A percentile compares a stretch with the other conserved stretches of the same genome.
phyloP scores from a whole-genome alignment of 2,888 invertebrate genomes.

The Nephrocerus scutellatus region DNA sequence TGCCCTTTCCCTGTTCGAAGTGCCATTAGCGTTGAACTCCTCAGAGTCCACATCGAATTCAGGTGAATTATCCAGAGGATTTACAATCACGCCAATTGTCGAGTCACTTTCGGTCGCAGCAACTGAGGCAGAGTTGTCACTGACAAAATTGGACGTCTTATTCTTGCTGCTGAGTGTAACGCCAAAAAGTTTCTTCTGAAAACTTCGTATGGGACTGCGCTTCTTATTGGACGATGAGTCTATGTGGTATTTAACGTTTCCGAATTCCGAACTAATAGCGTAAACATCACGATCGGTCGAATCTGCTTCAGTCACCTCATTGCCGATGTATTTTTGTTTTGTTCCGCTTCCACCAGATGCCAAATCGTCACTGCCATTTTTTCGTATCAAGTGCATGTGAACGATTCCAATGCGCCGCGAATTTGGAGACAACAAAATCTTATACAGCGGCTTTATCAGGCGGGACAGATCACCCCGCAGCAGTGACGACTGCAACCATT shows the following conservation, averaged over 20 bases:
- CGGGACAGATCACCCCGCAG: conserved; percentile 70
- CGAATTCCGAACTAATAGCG: conserved; percentile 75
- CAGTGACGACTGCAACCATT: conserved; percentile 69
- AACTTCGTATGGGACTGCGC: conserved; percentile 43
- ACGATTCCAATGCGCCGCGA: conserved; percentile 77
- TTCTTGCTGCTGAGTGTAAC: conserved; percentile 46
- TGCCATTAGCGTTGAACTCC: conserved; percentile 23
- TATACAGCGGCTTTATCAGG: conserved; percentile 68
- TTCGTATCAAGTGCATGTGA: conserved; percentile 57
- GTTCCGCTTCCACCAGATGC: conserved; percentile 30
- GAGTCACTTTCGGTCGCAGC: conserved; percentile 27
- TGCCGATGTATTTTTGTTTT: conserved; percentile 28
- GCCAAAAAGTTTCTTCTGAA: conserved; percentile 47
- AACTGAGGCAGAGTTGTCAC: conserved; percentile 28
- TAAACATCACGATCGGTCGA: conserved; percentile 63
- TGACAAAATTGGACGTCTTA: conserved; percentile 46
- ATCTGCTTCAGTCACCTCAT: conserved; percentile 21
- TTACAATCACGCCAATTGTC: conserved; percentile 57
- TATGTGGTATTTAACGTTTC: conserved; percentile 57
- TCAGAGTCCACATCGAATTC: conserved; percentile 42
- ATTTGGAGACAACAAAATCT: conserved; percentile 68
- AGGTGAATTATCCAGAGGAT: conserved; percentile 52
- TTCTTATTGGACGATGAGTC: conserved; percentile 39
- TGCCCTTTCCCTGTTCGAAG: conserved; percentile 20
- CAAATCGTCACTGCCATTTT: conserved; percentile 46